Evolutionary conservation across 2,113 vertebrate species (phyloP), one percentile per base, ranked within the genome.

Genomic region (Hydropotes inermis): DNA sequence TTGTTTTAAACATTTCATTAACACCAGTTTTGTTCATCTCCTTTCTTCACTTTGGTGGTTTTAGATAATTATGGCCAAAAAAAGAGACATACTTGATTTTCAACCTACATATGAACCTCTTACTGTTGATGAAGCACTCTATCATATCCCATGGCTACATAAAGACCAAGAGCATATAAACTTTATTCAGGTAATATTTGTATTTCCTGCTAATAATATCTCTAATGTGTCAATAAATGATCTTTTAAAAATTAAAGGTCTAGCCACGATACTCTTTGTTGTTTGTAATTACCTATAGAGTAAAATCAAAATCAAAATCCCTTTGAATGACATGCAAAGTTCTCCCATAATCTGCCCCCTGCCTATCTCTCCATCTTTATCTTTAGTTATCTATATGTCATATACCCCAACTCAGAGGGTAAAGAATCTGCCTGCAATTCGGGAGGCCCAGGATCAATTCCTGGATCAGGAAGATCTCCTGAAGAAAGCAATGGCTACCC

Each of bases 61-160:
- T 95, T 92, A 98, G 98, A 89, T 98, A 87, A 98, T 98, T 81
- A 96, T 54, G 70, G 79, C 74, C 94, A 97, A 84, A 95, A 98
- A 96, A 70, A 95, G 61, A 93, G 87, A 97, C 16, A 33, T 97
- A 50, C 52, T 95, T 81, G 96, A 97, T 23, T 87, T 94, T 45
- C 92, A 93, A 61, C 67, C 87, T 81, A 7, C 83, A 45, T 90
- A 83, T 89, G 93, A 78, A 6, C 30, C 98, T 70, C 61, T 92
- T 43, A 89, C 84, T 67, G n/a, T 87, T 94, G 33, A 60, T 7
- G 91, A 96, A 92, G 58, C 33, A 3, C 58, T 97, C 2, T 36
- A 78, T 30, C 54, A 97, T 87, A 90, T 98, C 64, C 91, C 97
- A 11, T 98, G 98, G 97, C 96, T 98, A n/a, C 58, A 93, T n/a